These are phyloP conservation scores for Carcharodon carcharias DNA, from an alignment of 2,797 vertebrate genomes.

Conservation along the genomic window DNA sequence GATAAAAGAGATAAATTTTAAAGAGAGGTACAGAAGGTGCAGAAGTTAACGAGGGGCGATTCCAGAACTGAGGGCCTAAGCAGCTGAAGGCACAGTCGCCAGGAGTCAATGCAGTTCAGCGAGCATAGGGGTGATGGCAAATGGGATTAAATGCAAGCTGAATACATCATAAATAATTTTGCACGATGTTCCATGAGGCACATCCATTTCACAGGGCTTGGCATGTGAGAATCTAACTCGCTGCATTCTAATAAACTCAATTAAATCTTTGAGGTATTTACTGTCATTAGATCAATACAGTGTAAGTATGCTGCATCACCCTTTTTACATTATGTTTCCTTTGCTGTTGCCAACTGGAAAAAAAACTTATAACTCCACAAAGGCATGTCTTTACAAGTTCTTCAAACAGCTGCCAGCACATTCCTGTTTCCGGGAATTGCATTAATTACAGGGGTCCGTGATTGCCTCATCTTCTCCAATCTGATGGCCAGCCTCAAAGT, in stretches of 20 bases:
- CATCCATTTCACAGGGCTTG: not conserved
- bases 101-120: not conserved
- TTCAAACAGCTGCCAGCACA: not conserved
- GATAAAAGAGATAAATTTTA: not conserved
- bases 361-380: slow-evolving; percentile 5
- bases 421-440: not conserved
- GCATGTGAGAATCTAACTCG: not conserved
- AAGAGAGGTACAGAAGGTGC: not conserved
- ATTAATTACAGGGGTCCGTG: not conserved
- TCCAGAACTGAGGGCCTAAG: not conserved
- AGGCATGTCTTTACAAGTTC: not conserved
- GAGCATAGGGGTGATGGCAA: not conserved
- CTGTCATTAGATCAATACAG: not conserved
- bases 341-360: not conserved
- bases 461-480: not conserved
- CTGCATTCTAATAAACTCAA: not conserved
- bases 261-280: not conserved
- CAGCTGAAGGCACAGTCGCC: not conserved
- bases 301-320: not conserved
- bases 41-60: not conserved
- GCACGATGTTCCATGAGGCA: not conserved
- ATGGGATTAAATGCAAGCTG: not conserved
- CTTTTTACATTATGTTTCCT: not conserved
- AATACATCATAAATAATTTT: not conserved
- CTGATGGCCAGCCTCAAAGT: not conserved